Conservation (phyloP, 2,797 vertebrate genomes). For the Spheniscus humboldti region DNA sequence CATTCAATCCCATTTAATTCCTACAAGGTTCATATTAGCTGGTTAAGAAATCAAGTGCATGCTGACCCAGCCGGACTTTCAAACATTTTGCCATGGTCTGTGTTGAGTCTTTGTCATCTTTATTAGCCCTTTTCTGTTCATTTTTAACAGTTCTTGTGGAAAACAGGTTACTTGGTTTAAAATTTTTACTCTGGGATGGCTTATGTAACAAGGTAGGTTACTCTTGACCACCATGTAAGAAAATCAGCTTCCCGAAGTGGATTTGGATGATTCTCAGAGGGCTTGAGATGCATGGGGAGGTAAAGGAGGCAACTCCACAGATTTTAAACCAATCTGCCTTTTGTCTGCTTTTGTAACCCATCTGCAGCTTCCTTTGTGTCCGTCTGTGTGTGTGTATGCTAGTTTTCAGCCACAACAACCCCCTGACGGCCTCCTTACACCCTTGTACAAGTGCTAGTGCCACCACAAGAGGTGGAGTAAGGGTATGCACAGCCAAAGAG, state of each 20-base stretch:
- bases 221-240: neutral
- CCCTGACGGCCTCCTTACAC: neutral
- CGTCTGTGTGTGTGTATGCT: neutral
- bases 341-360: neutral
- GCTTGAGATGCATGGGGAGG: neutral
- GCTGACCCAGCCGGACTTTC: neutral
- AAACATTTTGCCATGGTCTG: neutral
- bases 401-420: neutral
- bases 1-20: neutral
- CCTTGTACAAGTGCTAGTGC: no score
- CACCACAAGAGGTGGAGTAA: neutral
- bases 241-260: neutral
- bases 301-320: neutral
- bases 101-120: neutral
- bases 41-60: neutral
- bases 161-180: neutral
- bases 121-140: neutral
- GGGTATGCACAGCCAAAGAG: neutral
- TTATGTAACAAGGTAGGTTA: neutral
- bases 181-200: neutral
- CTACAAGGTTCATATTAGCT: neutral
- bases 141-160: neutral
- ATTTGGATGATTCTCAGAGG: neutral
- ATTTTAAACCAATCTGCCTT: neutral
- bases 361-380: neutral